Base-by-base conservation (phyloP, 2,888 invertebrate species). In the Argyra leucocephala region DNA sequence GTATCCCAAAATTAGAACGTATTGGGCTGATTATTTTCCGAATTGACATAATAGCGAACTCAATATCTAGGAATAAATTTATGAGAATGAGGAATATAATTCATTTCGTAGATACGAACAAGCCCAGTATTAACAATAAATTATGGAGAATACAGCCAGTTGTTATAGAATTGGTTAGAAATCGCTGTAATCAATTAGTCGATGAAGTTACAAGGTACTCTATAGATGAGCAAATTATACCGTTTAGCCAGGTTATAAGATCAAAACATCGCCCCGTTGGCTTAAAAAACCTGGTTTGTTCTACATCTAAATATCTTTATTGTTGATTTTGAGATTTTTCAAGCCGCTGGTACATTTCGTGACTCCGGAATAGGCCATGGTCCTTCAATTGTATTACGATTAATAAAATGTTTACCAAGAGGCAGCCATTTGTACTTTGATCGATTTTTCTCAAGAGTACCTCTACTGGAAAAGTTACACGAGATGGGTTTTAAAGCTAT, bases 221-320 rank as follows among this genome's bases (percentile, higher is more conserved):
- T 3, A 71, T 73, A 37, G 73, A 73, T 63, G 70, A 73, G 59
- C 73, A 73, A 64, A 74, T 73, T 70, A 71, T 72, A 18, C 71
- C 72, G 5, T 75, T 76, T 69, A 66, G 31, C 63, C 6, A 63
- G 15, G 23, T 68, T 22, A 72, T 74, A 6, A 69, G 69, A 66
- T 73, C 71, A 64, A 74, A 74, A 67, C 76, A 74, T 12, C 66
- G 72, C n/a, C 72, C 74, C n/a, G 69, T 67, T 26, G 75, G 75
- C 1, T 66, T 76, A 21, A 76, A 77, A 69, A 75, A 74, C 64
- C 75, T 73, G 67, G 73, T 76, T 7, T 61, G 74, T 3, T 74
- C 76, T 18, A 68, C 70, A 23, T 71, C 21, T 1, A 22, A 64
- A 26, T n/a, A 61, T 48, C 15, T 18, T 66, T 18, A 26, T 58